Conservation (phyloP, 1,140 invertebrate genomes). For the Orchesella cincta region DNA sequence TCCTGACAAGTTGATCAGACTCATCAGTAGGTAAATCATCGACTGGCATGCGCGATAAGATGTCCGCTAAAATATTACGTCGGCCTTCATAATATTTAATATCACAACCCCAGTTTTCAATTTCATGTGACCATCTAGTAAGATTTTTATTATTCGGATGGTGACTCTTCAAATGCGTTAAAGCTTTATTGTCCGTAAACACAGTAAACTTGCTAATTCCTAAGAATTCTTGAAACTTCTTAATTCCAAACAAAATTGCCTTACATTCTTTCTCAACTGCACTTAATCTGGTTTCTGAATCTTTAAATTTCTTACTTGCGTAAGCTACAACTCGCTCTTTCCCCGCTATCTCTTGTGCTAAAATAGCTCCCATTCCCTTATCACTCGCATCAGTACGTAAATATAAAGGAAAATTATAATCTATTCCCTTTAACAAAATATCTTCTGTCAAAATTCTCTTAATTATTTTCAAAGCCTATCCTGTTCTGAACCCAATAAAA, state of each 20-base stretch:
- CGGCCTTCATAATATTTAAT: too few species aligned
- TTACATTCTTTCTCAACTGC: constrained; percentile 9
- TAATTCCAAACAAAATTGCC: too few species aligned
- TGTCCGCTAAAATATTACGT: too few species aligned
- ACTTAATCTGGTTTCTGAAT: neutral
- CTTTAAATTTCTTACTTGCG: constrained; percentile 31
- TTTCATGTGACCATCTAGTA: constrained; percentile 41
- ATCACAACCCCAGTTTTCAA: constrained; percentile 44
- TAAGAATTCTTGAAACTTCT: too few species aligned
- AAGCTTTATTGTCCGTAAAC: constrained; percentile 36
- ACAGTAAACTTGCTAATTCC: too few species aligned
- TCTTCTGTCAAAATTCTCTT: constrained; percentile 7
- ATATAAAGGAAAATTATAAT: constrained; percentile 39
- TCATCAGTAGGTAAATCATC: too few species aligned
- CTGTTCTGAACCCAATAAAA: constrained; percentile 17
- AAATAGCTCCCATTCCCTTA: constrained; percentile 26
- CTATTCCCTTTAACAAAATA: constrained; percentile 31
- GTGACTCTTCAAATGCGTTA: too few species aligned
- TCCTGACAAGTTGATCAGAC: constrained; percentile 25
- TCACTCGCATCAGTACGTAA: constrained; percentile 35
- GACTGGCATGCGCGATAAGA: too few species aligned
- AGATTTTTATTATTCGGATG: too few species aligned
- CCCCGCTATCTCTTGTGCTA: constrained; percentile 22
- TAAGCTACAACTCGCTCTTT: constrained; percentile 32
- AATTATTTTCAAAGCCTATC: constrained; percentile 36